Evolutionary conservation across 2,113 vertebrate genomes (phyloP), one percentile per base, ranked within the genome.

Genomic region (Pleuronectes platessa): DNA sequence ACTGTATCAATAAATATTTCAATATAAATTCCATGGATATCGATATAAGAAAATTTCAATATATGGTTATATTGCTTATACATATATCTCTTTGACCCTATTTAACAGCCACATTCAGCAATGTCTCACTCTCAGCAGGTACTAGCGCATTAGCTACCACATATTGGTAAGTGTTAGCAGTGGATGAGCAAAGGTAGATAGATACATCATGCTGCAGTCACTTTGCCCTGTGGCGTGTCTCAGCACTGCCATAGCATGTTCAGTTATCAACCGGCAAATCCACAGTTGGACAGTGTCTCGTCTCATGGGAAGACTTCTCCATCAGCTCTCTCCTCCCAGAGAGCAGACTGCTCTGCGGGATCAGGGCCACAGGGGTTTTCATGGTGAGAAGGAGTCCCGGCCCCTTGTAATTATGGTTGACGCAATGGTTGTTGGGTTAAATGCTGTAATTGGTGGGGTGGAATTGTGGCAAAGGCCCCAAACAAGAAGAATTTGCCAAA

Each of bases 391-490:
- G 54, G 54, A 71, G 65, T 53, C 51, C 58, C 54, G 69, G 66
- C 74, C 63, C 68, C 7, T 54, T 82, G 83, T 88, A 86, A 93
- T 93, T 93, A 90, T 90, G 91, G 86, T 90, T 81, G 83, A 82
- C 71, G 83, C 84, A 84, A 84, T 84, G 82, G 88, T 90, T 89
- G 89, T 86, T 86, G 14, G 69, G 85, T 88, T 76, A 86, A 88
- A 89, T 85, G 37, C 74, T 79, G 51, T 86, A 88, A 89, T 88
- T 84, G 77, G 62, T 51, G 73, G 84, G 70, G 71, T 83, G 78
- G 63, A 81, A 84, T 77, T 90, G 92, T 76, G 87, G 89, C 59
- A 0, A 78, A 65, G 55, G 69, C 78, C 67, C 68, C 47, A 82
- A 90, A 86, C 81, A 84, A 76, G 71, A 82, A 20, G n/a, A 68